phyloP scores from a whole-genome alignment of 2,113 vertebrate genomes.

The Nothoprocta pentlandii region DNA sequence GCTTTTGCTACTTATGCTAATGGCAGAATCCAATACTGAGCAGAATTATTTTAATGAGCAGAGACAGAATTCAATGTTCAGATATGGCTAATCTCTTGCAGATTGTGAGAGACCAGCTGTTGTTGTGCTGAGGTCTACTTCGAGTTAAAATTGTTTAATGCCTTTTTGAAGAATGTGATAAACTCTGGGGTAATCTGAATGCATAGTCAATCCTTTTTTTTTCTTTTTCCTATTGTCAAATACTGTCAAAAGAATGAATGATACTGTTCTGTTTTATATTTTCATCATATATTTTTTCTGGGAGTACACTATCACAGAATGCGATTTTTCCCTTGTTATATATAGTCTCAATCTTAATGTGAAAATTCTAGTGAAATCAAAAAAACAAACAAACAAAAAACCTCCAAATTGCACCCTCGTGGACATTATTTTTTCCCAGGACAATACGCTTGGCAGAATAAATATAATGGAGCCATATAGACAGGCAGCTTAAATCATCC shows the following conservation, averaged over 20 bases:
- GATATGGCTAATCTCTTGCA: neutral
- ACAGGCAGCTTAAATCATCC: conserved; percentile 5
- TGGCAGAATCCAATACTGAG: neutral
- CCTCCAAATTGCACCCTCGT: neutral
- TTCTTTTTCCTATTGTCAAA: neutral
- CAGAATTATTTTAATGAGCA: neutral
- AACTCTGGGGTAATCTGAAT: neutral
- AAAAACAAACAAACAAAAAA: neutral
- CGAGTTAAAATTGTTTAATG: neutral
- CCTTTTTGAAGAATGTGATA: conserved; percentile 20
- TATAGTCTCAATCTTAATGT: neutral
- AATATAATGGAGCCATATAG: neutral
- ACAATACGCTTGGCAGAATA: neutral
- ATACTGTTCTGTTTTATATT: neutral
- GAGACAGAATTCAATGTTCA: neutral
- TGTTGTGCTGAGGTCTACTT: neutral
- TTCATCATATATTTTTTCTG: conserved; percentile 2
- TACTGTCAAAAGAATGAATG: neutral
- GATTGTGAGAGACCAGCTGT: neutral
- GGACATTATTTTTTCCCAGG: neutral
- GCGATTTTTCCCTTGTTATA: neutral
- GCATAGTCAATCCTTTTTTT: neutral
- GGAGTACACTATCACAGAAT: neutral
- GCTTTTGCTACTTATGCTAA: neutral
- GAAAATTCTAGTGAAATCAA: neutral